phyloP scores from a whole-genome alignment of 2,888 invertebrate genomes.

The Leptarthrus brevirostris region DNA sequence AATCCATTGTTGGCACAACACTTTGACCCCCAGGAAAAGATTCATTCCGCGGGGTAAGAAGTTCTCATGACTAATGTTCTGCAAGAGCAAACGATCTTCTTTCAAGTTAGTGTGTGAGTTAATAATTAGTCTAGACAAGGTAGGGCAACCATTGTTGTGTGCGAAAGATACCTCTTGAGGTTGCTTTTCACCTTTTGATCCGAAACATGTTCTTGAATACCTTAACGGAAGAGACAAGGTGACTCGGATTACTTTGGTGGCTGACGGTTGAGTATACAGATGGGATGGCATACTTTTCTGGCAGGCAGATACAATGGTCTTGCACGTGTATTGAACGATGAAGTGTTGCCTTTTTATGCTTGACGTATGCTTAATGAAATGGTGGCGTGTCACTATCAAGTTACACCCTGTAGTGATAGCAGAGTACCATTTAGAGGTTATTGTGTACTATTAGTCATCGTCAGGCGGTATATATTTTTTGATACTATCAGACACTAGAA shows the following conservation, averaged over 20 bases:
- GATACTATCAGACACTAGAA: too few species aligned
- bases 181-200: neutral
- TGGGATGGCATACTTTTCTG: too few species aligned
- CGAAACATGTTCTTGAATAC: constrained; percentile 27
- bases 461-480: too few species aligned
- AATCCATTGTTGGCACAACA: neutral
- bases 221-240: constrained; percentile 23
- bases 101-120: neutral
- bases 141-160: neutral
- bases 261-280: too few species aligned
- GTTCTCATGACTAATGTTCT: neutral
- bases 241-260: constrained; percentile 5
- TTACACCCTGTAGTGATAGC: too few species aligned
- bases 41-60: neutral
- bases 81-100: neutral
- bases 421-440: too few species aligned
- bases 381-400: too few species aligned
- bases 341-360: too few species aligned
- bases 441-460: too few species aligned
- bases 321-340: too few species aligned
- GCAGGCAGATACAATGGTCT: too few species aligned
- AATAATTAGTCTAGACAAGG: constrained; percentile 3
- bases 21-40: neutral
- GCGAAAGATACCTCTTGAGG: neutral
- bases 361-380: too few species aligned